These are phyloP conservation scores for Eremophila alpestris DNA, from an alignment of 2,797 vertebrate genomes.

Conservation along the genomic window DNA sequence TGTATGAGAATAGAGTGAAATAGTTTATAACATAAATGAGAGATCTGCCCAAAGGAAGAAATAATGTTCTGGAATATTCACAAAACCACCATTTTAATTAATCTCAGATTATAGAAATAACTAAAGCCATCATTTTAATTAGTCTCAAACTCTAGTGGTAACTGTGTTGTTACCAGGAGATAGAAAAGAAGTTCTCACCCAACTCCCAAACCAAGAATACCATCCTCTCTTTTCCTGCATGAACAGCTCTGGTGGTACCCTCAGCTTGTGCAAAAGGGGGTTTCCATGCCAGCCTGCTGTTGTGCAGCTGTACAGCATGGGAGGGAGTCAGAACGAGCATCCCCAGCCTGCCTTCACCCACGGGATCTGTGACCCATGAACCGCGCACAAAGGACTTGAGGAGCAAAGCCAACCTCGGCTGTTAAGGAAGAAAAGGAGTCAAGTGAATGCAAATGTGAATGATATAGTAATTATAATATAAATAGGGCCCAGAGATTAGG, in stretches of 20 bases:
- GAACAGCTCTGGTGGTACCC: neutral
- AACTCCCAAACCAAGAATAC: neutral
- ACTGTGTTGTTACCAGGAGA: neutral
- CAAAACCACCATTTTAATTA: slow-evolving; percentile 7
- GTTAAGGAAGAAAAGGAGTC: slow-evolving; percentile 2
- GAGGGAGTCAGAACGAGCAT: neutral
- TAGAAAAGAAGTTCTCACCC: slow-evolving; percentile 4
- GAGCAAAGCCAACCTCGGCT: neutral
- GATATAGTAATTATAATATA: slow-evolving; percentile 36
- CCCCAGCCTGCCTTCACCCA: neutral
- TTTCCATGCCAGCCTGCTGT: neutral
- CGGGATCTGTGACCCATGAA: slow-evolving; percentile 8
- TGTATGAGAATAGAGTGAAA: neutral
- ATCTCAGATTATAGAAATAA: neutral
- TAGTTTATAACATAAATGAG: neutral
- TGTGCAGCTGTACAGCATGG: neutral
- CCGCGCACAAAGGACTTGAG: neutral
- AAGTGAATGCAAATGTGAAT: slow-evolving; percentile 50
- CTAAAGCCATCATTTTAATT: too few relatives aligned
- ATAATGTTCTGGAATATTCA: neutral
- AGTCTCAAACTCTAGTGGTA: neutral
- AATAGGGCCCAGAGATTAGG: slow-evolving; percentile 34
- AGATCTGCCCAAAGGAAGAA: neutral
- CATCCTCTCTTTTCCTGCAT: neutral
- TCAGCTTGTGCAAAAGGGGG: neutral